Conservation (phyloP, 2,888 invertebrate genomes). For the Ecliptopera silaceata region DNA sequence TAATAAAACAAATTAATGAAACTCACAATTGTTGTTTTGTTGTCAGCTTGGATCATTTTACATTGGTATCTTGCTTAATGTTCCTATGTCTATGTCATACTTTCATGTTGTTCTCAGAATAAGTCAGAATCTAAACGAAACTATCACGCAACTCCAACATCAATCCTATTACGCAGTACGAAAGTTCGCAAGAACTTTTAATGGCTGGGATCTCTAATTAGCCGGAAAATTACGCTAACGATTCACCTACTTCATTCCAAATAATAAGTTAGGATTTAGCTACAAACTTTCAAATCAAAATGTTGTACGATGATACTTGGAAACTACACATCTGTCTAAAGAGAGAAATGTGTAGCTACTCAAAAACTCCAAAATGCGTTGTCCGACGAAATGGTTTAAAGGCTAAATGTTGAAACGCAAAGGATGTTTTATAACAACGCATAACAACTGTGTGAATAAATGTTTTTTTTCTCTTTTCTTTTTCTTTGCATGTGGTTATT, state of each 20-base stretch:
- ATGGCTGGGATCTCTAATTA: slow-evolving; percentile 36
- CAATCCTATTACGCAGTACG: slow-evolving; percentile 23
- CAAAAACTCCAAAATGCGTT: not conserved
- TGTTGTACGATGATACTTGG: not conserved
- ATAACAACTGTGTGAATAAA: too few relatives aligned
- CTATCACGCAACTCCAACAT: slow-evolving; percentile 18
- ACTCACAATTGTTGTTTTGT: not conserved
- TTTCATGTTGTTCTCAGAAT: not conserved
- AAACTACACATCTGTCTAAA: not conserved
- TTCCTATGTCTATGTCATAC: not conserved
- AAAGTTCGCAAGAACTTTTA: slow-evolving; percentile 34
- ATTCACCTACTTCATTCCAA: slow-evolving; percentile 24
- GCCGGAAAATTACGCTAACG: slow-evolving; percentile 28
- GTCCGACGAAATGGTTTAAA: not conserved
- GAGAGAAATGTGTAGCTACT: not conserved
- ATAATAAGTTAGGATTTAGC: slow-evolving; percentile 4
- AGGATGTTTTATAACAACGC: too few relatives aligned
- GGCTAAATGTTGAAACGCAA: not conserved
- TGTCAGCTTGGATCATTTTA: not conserved
- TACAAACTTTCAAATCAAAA: slow-evolving; percentile 11
- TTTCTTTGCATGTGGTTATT: too few relatives aligned
- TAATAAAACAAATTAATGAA: slow-evolving; percentile 38
- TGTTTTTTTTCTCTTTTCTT: too few relatives aligned
- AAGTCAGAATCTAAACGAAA: slow-evolving; percentile 2
- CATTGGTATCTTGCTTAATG: too few relatives aligned